These are phyloP conservation scores for Vollenhovia emeryi DNA, from an alignment of 1,140 invertebrate genomes.

Conservation along the genomic window DNA sequence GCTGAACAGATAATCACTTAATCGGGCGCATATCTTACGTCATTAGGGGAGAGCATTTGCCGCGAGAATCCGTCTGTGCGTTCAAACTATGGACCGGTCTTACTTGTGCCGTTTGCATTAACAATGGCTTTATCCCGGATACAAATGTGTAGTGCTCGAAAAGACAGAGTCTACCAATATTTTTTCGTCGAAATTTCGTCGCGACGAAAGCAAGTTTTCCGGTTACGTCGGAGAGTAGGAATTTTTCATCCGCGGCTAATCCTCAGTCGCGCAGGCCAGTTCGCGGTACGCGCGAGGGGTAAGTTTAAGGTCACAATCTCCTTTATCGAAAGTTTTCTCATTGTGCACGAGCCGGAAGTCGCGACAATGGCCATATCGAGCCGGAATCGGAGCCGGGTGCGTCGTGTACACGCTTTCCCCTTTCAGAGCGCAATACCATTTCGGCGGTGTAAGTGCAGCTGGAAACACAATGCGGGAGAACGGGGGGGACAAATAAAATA, in stretches of 20 bases:
- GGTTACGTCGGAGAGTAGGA: not conserved
- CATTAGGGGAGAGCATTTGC: conserved; percentile 16
- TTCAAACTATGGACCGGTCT: not conserved
- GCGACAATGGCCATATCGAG: conserved; percentile 24
- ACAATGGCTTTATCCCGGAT: not conserved
- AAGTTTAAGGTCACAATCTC: conserved; percentile 46
- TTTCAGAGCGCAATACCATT: conserved; percentile 30
- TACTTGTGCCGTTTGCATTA: not conserved
- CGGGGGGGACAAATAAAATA: conserved; percentile 74
- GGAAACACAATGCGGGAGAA: conserved; percentile 64
- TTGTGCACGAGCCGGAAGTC: conserved; percentile 19
- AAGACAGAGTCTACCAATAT: not conserved
- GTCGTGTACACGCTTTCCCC: not conserved
- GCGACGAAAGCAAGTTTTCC: not conserved
- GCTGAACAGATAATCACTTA: conserved; percentile 4
- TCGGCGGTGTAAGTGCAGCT: conserved; percentile 25
- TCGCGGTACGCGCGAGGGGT: not conserved
- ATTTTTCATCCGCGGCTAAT: not conserved
- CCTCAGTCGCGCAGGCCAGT: not conserved
- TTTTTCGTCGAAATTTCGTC: not conserved
- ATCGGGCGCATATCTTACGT: conserved; percentile 49
- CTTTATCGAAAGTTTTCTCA: conserved; percentile 38
- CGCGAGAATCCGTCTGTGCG: not conserved
- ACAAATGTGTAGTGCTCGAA: not conserved
- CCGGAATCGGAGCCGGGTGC: conserved; percentile 40